phyloP scores from a whole-genome alignment of 2,888 invertebrate genomes.

The Endomychus coccineus region DNA sequence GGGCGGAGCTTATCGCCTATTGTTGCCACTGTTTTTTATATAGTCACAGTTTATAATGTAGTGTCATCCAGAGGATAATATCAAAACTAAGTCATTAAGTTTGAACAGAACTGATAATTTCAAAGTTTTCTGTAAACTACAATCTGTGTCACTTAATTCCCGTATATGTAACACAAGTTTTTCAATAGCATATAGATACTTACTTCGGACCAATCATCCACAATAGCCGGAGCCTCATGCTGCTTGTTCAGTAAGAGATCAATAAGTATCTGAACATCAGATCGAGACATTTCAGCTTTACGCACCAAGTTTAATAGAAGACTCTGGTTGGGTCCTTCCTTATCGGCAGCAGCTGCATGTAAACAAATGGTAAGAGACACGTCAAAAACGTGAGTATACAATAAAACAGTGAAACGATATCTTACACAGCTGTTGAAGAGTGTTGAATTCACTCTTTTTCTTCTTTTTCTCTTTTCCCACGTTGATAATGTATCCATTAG shows the following conservation, averaged over 20 bases:
- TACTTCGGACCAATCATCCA: constrained; percentile 81
- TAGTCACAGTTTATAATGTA: no score
- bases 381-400: constrained; percentile 6
- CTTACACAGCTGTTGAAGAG: constrained; percentile 50
- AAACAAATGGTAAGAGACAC: not conserved
- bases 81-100: no score
- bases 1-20: no score
- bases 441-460: constrained; percentile 51
- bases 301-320: constrained; percentile 55
- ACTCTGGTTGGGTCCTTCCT: constrained; percentile 4
- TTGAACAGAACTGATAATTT: no score
- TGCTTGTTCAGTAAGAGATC: constrained; percentile 86
- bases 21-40: no score
- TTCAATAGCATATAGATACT: no score
- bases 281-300: constrained; percentile 74
- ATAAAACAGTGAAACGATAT: constrained; percentile 10
- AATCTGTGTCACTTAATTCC: no score
- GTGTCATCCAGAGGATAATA: no score
- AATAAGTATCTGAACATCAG: constrained; percentile 82
- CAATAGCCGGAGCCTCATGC: constrained; percentile 63
- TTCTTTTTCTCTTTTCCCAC: constrained; percentile 46
- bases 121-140: no score
- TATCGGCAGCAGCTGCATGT: constrained; percentile 17
- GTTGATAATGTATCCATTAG: constrained; percentile 22
- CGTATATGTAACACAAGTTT: no score